These are phyloP conservation scores for Oikopleura dioica DNA, from an alignment of 23 tunicate species.

Conservation along the genomic window DNA sequence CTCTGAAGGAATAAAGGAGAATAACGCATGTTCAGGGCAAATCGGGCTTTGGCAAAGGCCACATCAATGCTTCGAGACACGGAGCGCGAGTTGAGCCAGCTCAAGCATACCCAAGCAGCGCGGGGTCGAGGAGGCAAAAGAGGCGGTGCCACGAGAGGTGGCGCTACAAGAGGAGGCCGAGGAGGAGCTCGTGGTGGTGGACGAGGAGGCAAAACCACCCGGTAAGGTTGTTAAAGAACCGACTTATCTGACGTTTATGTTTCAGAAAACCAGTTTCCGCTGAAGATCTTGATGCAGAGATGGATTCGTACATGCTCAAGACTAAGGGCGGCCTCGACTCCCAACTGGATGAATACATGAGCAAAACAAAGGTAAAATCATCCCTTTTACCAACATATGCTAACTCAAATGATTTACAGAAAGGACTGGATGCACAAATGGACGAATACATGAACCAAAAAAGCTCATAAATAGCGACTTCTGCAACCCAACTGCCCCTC, in stretches of 20 bases:
- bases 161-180: neutral
- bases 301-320: conserved; percentile 72
- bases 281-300: conserved; percentile 36
- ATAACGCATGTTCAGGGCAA: conserved; percentile 9
- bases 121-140: neutral
- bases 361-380: conserved; percentile 24
- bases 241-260: neutral
- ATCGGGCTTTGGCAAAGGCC: neutral
- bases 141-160: neutral
- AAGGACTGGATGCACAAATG: neutral
- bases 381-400: no score
- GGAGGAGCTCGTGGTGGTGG: neutral
- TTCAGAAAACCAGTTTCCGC: conserved; percentile 15
- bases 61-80: neutral
- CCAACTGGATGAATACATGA: conserved; percentile 68
- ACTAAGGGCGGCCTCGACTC: conserved; percentile 65
- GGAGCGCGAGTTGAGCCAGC: neutral
- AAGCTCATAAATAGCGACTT: no score
- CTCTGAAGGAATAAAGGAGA: no score
- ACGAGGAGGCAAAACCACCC: neutral
- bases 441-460: conserved; percentile 14
- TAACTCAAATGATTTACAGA: no score
- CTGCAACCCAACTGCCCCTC: no score
- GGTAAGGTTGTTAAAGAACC: neutral
- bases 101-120: neutral